Conservation (phyloP, 2,113 vertebrate genomes). For the Lipophrys pholis region DNA sequence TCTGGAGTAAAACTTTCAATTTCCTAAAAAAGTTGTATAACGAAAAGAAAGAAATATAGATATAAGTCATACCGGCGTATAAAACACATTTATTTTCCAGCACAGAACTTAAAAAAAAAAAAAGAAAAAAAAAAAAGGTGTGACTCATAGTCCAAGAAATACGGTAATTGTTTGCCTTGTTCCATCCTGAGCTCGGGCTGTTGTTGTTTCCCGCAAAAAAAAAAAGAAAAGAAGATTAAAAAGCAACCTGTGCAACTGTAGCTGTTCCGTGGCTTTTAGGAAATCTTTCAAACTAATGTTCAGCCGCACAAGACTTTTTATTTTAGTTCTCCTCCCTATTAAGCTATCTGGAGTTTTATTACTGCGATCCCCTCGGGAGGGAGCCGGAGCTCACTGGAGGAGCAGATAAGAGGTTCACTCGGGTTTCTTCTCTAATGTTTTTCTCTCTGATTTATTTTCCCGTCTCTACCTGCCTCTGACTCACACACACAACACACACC, state of each 20-base stretch:
- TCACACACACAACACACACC: conserved; percentile 10
- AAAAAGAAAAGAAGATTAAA: too few relatives aligned
- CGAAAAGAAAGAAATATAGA: too few relatives aligned
- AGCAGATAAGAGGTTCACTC: conserved; percentile 4
- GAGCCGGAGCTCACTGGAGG: not conserved
- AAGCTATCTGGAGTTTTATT: conserved; percentile 17
- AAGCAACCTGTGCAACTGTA: not conserved
- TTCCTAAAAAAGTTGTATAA: too few relatives aligned
- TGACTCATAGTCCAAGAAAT: too few relatives aligned
- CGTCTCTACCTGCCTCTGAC: conserved; percentile 15
- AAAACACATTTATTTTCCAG: too few relatives aligned
- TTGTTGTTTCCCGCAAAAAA: not conserved
- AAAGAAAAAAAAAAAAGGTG: too few relatives aligned
- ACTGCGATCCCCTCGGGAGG: not conserved
- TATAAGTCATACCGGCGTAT: too few relatives aligned
- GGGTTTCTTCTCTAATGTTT: conserved; percentile 22
- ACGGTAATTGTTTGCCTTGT: too few relatives aligned
- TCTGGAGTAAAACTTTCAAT: too few relatives aligned
- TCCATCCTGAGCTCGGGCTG: too few relatives aligned
- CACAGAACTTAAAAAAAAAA: too few relatives aligned
- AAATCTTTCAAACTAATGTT: conserved; percentile 1
- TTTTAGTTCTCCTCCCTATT: not conserved
- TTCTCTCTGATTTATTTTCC: conserved; percentile 30
- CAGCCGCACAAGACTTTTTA: not conserved
- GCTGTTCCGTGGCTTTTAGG: not conserved